Evolutionary conservation across 2,797 vertebrate genomes (phyloP).

Genomic region (Molossus alvarezi): DNA sequence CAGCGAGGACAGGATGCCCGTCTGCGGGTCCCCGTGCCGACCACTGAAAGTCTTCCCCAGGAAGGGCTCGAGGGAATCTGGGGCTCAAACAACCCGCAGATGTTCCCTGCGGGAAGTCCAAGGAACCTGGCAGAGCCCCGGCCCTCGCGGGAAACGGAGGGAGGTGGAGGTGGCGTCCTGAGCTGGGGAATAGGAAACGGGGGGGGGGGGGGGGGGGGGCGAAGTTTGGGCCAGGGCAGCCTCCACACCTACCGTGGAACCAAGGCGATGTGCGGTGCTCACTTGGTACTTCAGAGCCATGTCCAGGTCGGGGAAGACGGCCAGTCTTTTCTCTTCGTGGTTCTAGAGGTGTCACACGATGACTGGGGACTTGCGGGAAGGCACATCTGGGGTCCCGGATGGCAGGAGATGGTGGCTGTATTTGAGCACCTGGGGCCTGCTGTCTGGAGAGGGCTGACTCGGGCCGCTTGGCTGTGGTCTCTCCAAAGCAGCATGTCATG

Average conservation of each 20-base stretch:
- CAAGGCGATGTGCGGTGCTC: fast-evolving
- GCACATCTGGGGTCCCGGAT: background rate
- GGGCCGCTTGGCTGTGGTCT: background rate
- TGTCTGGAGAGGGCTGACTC: background rate
- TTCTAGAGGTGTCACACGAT: too few relatives aligned
- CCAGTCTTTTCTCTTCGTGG: too few relatives aligned
- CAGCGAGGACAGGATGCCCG: fast-evolving
- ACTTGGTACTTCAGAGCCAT: too few relatives aligned
- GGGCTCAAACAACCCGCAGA: background rate
- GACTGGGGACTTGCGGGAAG: background rate
- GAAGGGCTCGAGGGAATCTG: background rate
- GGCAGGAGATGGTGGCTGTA: background rate
- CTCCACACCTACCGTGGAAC: background rate
- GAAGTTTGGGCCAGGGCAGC: background rate
- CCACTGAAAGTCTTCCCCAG: background rate
- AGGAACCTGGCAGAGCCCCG: too few relatives aligned
- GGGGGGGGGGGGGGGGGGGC: background rate
- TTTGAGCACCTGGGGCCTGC: background rate
- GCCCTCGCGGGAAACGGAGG: too few relatives aligned
- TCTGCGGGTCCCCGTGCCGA: fast-evolving
- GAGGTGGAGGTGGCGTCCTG: too few relatives aligned
- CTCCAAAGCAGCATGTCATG: background rate
- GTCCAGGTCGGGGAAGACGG: background rate
- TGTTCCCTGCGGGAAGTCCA: too few relatives aligned
- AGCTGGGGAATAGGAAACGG: too few relatives aligned